These are phyloP conservation scores for Trachymyrmex cornetzi DNA, from an alignment of 1,140 invertebrate genomes.

Conservation along the genomic window DNA sequence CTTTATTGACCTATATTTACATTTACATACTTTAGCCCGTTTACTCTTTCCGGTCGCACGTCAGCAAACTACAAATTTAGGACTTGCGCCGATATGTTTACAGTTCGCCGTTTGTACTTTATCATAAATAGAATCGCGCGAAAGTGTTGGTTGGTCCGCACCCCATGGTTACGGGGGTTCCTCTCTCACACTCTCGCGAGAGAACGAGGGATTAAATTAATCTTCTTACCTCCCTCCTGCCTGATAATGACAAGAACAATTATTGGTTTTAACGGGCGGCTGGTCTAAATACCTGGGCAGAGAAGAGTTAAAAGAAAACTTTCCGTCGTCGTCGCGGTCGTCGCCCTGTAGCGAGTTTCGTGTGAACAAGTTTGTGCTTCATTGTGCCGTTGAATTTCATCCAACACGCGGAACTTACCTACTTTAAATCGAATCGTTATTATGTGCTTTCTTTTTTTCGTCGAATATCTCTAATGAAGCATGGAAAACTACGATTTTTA, in stretches of 20 bases:
- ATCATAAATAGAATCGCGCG: slow-evolving; percentile 50
- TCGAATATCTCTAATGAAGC: slow-evolving; percentile 48
- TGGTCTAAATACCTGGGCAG: slow-evolving; percentile 39
- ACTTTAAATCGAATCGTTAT: slow-evolving; percentile 65
- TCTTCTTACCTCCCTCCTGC: slow-evolving; percentile 46
- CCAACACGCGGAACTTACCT: slow-evolving; percentile 23
- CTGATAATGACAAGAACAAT: slow-evolving; percentile 65
- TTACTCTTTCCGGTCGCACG: slow-evolving; percentile 51
- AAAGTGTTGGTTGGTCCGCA: slow-evolving; percentile 20
- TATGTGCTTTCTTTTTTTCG: slow-evolving; percentile 14
- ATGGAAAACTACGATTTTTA: neutral
- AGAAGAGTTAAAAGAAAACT: slow-evolving; percentile 50
- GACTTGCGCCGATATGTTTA: slow-evolving; percentile 57
- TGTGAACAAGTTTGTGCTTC: slow-evolving; percentile 55
- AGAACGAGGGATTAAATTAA: slow-evolving; percentile 59
- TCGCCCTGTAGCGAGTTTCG: slow-evolving; percentile 20
- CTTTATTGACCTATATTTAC: slow-evolving; percentile 34
- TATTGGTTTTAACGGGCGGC: slow-evolving; percentile 55
- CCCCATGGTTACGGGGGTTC: neutral
- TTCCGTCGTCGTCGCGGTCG: neutral
- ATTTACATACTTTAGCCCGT: slow-evolving; percentile 54
- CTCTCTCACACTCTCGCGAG: neutral
- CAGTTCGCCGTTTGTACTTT: slow-evolving; percentile 56
- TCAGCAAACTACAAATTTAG: slow-evolving; percentile 54
- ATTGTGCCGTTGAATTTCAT: slow-evolving; percentile 41